Percentiles rank a stretch among this genome's conserved stretches.
phyloP scores from a whole-genome alignment of 2,888 invertebrate genomes.

The Rhamnusium bicolor region DNA sequence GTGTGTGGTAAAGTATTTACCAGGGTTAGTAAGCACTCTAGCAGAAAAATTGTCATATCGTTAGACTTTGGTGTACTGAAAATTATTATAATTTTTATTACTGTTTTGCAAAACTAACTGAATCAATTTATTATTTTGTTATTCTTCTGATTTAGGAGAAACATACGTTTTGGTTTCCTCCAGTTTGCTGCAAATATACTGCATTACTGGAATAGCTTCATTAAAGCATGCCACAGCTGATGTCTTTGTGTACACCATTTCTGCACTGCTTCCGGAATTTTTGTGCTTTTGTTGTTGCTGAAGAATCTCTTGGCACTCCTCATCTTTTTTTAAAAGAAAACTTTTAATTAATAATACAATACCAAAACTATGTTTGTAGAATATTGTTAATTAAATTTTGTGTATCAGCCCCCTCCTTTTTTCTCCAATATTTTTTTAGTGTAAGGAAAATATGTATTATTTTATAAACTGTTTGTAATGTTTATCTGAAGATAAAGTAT shows the following conservation, averaged over 20 bases:
- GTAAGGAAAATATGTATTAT: too few species aligned
- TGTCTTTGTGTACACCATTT: slow-evolving; percentile 74
- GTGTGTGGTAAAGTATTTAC: slow-evolving; percentile 88
- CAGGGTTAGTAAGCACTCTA: slow-evolving; percentile 90
- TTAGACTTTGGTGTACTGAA: slow-evolving; percentile 73
- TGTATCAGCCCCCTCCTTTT: too few species aligned
- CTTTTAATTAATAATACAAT: too few species aligned
- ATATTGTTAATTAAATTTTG: too few species aligned
- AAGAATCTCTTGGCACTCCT: slow-evolving; percentile 83
- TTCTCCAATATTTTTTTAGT: too few species aligned
- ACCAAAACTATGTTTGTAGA: too few species aligned
- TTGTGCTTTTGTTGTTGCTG: slow-evolving; percentile 72
- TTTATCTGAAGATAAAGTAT: too few species aligned
- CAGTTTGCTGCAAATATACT: slow-evolving; percentile 89
- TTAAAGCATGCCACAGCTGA: slow-evolving; percentile 89
- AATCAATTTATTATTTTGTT: too few species aligned
- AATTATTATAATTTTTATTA: not conserved
- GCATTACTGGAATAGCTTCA: slow-evolving; percentile 92
- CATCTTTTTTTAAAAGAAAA: slow-evolving; percentile 72
- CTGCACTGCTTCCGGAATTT: slow-evolving; percentile 72
- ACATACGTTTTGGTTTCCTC: slow-evolving; percentile 85
- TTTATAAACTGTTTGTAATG: too few species aligned
- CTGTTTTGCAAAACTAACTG: too few species aligned
- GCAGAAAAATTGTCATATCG: slow-evolving; percentile 82
- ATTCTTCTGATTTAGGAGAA: too few species aligned